Conservation (phyloP, 1,140 invertebrate genomes). For the Patella vulgata region DNA sequence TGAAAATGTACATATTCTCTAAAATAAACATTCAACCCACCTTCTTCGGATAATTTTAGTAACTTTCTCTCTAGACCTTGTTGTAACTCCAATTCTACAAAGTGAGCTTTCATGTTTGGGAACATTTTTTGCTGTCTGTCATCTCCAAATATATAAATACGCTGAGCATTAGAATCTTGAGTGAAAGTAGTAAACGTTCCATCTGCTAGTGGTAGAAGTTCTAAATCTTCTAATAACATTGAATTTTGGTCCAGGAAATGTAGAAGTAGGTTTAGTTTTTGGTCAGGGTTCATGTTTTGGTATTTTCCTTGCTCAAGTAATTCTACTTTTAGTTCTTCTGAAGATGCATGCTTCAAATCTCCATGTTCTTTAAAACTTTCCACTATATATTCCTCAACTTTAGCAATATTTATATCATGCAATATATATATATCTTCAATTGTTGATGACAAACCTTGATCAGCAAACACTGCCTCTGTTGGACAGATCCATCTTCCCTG, state of each 20-base stretch:
- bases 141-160: not conserved
- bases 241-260: not conserved
- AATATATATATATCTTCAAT: too few relatives aligned
- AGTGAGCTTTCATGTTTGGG: not conserved
- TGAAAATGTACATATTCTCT: not conserved
- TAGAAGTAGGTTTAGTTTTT: not conserved
- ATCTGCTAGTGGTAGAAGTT: constrained; percentile 8
- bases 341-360: too few relatives aligned
- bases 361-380: too few relatives aligned
- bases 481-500: too few relatives aligned
- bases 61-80: not conserved
- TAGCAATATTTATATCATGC: too few relatives aligned
- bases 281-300: not conserved
- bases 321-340: too few relatives aligned
- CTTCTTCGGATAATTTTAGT: not conserved
- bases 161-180: not conserved
- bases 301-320: not conserved
- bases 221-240: not conserved
- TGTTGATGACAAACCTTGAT: too few relatives aligned
- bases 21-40: constrained; percentile 1
- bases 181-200: constrained; percentile 3
- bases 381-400: too few relatives aligned
- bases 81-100: not conserved
- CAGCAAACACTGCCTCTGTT: too few relatives aligned
- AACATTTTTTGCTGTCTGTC: not conserved